Evolutionary conservation across 2,797 vertebrate species (phyloP).

Genomic region (Intellagama lesueurii): DNA sequence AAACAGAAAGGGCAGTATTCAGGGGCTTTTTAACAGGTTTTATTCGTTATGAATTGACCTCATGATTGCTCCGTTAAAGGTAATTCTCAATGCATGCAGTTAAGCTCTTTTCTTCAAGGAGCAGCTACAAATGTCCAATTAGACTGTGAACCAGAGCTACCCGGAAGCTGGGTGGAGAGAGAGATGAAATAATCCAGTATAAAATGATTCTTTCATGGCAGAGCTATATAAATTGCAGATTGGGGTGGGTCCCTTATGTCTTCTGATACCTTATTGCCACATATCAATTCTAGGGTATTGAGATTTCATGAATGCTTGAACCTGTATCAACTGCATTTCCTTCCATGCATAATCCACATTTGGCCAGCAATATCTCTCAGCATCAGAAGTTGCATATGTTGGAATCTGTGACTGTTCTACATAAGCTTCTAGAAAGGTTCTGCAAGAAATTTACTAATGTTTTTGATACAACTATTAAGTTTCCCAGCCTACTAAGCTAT

Average conservation of each 20-base stretch:
- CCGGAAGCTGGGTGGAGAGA: conserved; percentile 47
- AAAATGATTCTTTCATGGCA: conserved; percentile 52
- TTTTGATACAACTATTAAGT: background rate
- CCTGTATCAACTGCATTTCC: background rate
- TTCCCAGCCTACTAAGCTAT: background rate
- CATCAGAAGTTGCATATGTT: background rate
- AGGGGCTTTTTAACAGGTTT: conserved; percentile 26
- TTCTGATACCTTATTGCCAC: background rate
- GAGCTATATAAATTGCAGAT: background rate
- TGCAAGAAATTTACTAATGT: background rate
- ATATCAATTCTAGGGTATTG: background rate
- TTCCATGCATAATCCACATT: background rate
- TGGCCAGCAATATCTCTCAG: background rate
- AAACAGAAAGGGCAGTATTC: background rate
- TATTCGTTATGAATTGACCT: conserved; percentile 76
- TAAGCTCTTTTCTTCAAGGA: conserved; percentile 80
- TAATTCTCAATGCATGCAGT: conserved; percentile 79
- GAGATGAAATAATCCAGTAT: conserved; percentile 58
- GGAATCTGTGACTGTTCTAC: background rate
- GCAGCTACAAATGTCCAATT: conserved; percentile 79
- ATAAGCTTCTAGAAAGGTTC: background rate
- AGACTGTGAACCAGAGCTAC: conserved; percentile 73
- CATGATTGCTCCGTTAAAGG: conserved; percentile 80
- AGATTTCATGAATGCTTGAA: background rate
- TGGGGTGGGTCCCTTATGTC: no score